phyloP scores from a whole-genome alignment of 2,888 invertebrate genomes.

The Latrodectus elegans region DNA sequence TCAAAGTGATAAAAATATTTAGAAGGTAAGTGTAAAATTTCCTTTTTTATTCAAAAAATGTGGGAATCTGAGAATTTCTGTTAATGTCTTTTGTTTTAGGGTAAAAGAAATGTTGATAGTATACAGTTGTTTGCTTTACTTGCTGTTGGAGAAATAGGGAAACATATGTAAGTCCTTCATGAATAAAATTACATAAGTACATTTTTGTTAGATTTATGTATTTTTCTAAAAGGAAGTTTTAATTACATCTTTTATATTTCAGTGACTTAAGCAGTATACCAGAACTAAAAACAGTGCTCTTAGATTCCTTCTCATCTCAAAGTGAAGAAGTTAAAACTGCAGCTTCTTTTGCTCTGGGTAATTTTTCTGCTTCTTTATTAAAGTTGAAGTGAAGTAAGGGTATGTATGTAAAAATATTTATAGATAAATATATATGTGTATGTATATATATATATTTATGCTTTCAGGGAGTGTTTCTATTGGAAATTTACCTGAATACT shows the following conservation, averaged over 20 bases:
- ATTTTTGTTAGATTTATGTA: too few relatives aligned
- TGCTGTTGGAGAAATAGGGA: constrained; percentile 97
- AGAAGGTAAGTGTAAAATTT: too few relatives aligned
- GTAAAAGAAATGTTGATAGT: constrained; percentile 80
- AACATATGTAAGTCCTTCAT: constrained; percentile 84
- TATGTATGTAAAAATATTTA: too few relatives aligned
- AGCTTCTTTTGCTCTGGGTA: constrained; percentile 93
- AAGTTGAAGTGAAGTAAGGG: too few relatives aligned
- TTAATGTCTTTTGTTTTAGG: constrained; percentile 4
- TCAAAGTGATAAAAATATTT: constrained; percentile 71
- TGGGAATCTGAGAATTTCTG: too few relatives aligned
- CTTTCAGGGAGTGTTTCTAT: constrained; percentile 88
- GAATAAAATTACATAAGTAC: too few relatives aligned
- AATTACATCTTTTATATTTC: background rate
- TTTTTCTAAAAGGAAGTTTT: background rate
- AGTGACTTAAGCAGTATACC: constrained; percentile 87
- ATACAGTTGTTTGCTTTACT: constrained; percentile 94
- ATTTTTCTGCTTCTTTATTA: constrained; percentile 16
- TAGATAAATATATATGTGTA: too few relatives aligned
- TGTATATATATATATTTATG: too few relatives aligned
- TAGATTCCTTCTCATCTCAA: constrained; percentile 90
- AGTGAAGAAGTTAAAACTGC: constrained; percentile 98
- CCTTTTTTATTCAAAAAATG: too few relatives aligned
- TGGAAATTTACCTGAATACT: constrained; percentile 92
- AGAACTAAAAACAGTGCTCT: constrained; percentile 78